A percentile compares a stretch with the other conserved stretches of the same genome.
Conservation (phyloP, 1,140 invertebrate genomes). For the Pogonomyrmex californicus region DNA sequence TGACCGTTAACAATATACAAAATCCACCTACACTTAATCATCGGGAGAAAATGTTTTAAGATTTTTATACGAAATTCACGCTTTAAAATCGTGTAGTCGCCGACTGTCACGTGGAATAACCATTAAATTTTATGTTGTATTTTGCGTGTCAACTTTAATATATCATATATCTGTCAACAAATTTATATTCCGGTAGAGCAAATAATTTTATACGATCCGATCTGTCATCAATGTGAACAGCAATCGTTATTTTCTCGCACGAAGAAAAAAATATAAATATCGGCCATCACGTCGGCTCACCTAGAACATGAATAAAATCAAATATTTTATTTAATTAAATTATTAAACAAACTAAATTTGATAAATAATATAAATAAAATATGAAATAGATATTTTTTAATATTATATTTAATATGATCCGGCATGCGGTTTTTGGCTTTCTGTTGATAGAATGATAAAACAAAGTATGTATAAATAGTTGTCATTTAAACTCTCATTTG, state of each 20-base stretch:
- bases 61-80: background rate
- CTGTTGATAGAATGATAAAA: background rate
- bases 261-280: too few species aligned
- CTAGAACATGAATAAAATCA: background rate
- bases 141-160: background rate
- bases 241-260: too few species aligned
- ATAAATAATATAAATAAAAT: background rate
- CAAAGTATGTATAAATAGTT: background rate
- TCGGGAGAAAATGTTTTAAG: background rate
- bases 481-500: conserved; percentile 21
- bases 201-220: too few species aligned
- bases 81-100: conserved; percentile 1
- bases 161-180: too few species aligned
- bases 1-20: conserved; percentile 2
- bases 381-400: background rate
- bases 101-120: background rate
- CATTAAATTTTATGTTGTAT: background rate
- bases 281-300: too few species aligned
- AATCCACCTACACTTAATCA: background rate
- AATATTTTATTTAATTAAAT: background rate
- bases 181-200: too few species aligned
- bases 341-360: background rate
- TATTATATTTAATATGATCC: too few species aligned
- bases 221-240: too few species aligned
- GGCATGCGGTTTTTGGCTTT: background rate